phyloP scores from a whole-genome alignment of 2,888 invertebrate genomes.

The Neria commutata region DNA sequence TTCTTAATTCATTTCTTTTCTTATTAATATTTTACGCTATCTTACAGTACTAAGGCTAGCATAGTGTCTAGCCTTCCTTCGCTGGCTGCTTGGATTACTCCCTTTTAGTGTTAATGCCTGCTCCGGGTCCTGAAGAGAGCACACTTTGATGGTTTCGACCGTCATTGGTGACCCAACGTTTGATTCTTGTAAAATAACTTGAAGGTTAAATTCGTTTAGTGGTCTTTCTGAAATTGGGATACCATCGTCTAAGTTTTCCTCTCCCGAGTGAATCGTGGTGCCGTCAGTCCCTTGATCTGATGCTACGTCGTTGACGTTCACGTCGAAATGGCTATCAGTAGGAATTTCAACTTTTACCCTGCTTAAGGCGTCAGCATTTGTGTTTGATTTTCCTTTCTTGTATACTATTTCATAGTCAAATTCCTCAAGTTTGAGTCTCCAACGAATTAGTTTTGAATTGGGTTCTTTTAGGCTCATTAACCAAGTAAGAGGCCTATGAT shows the following conservation, averaged over 20 bases:
- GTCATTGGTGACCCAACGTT: too few relatives aligned
- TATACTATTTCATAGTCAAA: conserved; percentile 8
- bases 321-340: neutral
- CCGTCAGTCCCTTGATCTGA: too few relatives aligned
- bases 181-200: neutral
- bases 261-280: neutral
- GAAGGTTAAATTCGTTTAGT: neutral
- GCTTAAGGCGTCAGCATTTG: neutral
- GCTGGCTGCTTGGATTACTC: too few relatives aligned
- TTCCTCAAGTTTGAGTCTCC: conserved; percentile 4
- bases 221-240: neutral
- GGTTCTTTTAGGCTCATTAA: conserved; percentile 1
- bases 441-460: neutral
- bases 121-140: too few relatives aligned
- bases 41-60: too few relatives aligned
- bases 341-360: neutral
- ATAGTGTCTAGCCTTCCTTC: too few relatives aligned
- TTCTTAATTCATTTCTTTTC: too few relatives aligned
- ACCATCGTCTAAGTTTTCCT: neutral
- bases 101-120: too few relatives aligned
- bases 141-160: too few relatives aligned
- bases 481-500: conserved; percentile 5
- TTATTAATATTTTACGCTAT: too few relatives aligned
- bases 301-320: too few relatives aligned
- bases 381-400: neutral